Conservation (phyloP, 2,888 invertebrate genomes). For the Chrysolina oricalcia region DNA sequence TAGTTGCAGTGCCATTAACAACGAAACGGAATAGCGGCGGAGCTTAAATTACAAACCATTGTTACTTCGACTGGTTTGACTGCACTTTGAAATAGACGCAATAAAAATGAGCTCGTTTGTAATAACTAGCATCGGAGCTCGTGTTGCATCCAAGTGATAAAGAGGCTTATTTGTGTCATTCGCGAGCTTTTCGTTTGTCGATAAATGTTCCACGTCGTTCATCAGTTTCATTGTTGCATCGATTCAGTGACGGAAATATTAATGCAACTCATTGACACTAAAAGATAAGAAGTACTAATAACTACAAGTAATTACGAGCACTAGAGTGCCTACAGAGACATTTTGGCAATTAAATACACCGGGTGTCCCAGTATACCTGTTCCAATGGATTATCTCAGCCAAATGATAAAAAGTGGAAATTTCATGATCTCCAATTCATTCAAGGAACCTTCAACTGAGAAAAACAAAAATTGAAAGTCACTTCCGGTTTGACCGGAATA, state of each 20-base stretch:
- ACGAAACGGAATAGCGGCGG: slow-evolving; percentile 31
- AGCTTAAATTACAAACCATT: slow-evolving; percentile 24
- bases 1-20: slow-evolving; percentile 40
- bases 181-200: not conserved
- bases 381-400: too few relatives aligned
- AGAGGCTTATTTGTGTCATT: not conserved
- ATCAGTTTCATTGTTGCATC: not conserved
- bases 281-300: not conserved
- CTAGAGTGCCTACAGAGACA: too few relatives aligned
- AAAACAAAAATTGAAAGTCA: too few relatives aligned
- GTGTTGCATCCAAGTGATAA: slow-evolving; percentile 11
- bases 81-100: slow-evolving; percentile 24
- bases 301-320: too few relatives aligned
- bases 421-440: too few relatives aligned
- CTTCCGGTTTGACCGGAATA: too few relatives aligned
- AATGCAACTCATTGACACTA: not conserved
- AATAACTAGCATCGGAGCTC: slow-evolving; percentile 8
- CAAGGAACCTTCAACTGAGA: too few relatives aligned
- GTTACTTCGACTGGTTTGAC: slow-evolving; percentile 19
- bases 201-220: not conserved
- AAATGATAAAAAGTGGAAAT: too few relatives aligned
- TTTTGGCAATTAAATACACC: too few relatives aligned
- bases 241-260: not conserved
- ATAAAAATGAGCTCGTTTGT: slow-evolving; percentile 22
- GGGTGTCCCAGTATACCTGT: too few relatives aligned